Percentiles rank a stretch among this genome's conserved stretches.
phyloP scores from a whole-genome alignment of 2,113 vertebrate genomes.

The Melanerpes aurifrons region DNA sequence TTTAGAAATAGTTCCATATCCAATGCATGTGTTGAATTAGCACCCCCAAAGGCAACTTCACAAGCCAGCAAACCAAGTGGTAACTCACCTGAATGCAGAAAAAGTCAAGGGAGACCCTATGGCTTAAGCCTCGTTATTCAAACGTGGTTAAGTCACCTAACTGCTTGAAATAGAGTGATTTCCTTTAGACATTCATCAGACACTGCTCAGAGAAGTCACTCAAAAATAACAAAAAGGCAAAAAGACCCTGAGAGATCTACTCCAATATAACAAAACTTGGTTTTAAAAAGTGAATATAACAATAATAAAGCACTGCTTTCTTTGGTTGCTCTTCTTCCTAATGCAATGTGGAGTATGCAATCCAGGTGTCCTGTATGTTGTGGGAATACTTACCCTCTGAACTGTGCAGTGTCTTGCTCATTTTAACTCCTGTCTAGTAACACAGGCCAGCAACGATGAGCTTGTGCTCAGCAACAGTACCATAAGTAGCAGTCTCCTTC shows the following conservation, averaged over 20 bases:
- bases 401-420: background rate
- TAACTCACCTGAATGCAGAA: background rate
- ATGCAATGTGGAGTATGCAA: accelerated
- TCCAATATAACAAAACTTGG: too few relatives aligned
- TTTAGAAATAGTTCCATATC: background rate
- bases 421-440: background rate
- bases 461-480: background rate
- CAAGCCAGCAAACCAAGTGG: background rate
- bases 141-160: background rate
- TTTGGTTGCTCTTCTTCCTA: background rate
- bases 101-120: background rate
- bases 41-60: background rate
- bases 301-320: background rate
- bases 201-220: background rate
- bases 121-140: background rate
- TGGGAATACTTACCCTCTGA: background rate
- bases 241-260: background rate
- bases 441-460: background rate
- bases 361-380: background rate
- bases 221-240: background rate
- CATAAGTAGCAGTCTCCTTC: accelerated
- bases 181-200: background rate
- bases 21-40: background rate
- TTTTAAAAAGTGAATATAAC: too few relatives aligned
- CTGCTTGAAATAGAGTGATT: background rate